Base-by-base conservation (phyloP, 1,140 invertebrate species). In the Magallana gigas region DNA sequence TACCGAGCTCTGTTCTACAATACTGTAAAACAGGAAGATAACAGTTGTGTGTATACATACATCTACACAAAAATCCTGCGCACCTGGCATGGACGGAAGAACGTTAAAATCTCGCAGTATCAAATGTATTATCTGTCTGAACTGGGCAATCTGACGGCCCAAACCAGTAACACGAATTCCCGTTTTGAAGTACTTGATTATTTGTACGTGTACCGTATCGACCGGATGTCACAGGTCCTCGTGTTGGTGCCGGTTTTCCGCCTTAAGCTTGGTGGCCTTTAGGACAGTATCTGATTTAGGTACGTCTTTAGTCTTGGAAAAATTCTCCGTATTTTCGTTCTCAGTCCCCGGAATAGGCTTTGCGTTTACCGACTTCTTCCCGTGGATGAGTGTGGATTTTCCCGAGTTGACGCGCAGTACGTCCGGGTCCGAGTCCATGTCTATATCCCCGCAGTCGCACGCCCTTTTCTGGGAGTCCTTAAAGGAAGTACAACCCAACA, bases 401-500 rank as follows among this genome's bases (percentile, higher is more conserved):
- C 68, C 68, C 7, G 68, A 11, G 68, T 48, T 71, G 18, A 29
- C 68, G n/a, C 12, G 18, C 68, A 71, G 8, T 71, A 29, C 36
- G 68, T 71, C 68, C 2, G 23, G 36, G 14, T 16, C 16, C 16
- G 36, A 14, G 8, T 60, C 29, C 7, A 60, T 16, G n/a, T 84
- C 57, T 29, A 60, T 62, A 0, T 8, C 8, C 8, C 57, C 58
- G 23, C 83, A 84, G 57, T 58, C 58, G 23, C 83, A 84, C 14
- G 83, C 83, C 16, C 60, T 62, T 29, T 16, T 9, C 23, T 84
- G 83, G 8, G 83, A 14, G 12, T 84, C 59, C 36, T 84, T 58
- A 18, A 23, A 84, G 8, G 83, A 14, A 36, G 23, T 84, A 16
- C 83, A 84, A 7, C 83, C 83, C 16, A 84, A 23, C 58, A 84